These are phyloP conservation scores for Mycalesis mineus DNA, from an alignment of 2,888 invertebrate species.

Conservation along the genomic window DNA sequence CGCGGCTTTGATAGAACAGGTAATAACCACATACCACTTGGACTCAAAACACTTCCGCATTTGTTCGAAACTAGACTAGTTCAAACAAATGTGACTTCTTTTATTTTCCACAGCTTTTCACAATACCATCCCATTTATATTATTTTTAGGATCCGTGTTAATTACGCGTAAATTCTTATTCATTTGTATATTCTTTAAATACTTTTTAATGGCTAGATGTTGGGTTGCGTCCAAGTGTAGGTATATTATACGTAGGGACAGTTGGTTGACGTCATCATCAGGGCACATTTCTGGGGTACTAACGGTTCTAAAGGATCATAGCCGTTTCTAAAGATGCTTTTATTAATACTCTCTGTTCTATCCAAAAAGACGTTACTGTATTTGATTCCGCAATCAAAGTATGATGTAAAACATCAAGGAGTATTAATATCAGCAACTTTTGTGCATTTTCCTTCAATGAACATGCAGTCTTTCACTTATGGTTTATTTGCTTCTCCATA, in stretches of 20 bases:
- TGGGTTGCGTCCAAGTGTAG: constrained; percentile 71
- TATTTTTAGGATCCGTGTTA: not conserved
- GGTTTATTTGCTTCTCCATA: constrained; percentile 56
- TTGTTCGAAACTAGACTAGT: not conserved
- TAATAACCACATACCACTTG: constrained; percentile 68
- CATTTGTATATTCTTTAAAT: constrained; percentile 25
- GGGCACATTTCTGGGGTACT: constrained; percentile 44
- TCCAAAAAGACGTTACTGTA: not conserved
- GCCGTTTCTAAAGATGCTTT: constrained; percentile 37
- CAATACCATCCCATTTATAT: not conserved
- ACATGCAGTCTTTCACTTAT: constrained; percentile 33
- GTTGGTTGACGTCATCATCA: constrained; percentile 46
- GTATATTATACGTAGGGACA: constrained; percentile 58
- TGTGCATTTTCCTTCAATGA: constrained; percentile 5
- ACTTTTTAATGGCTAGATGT: constrained; percentile 40
- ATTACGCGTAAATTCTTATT: not conserved
- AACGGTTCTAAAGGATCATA: constrained; percentile 27
- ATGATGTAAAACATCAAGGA: not conserved
- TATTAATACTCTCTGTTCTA: constrained; percentile 30
- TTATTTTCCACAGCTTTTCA: not conserved
- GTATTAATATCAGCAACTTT: constrained; percentile 7
- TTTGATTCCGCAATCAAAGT: not conserved
- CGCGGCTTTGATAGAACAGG: constrained; percentile 79
- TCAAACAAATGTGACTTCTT: not conserved
- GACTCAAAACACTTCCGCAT: constrained; percentile 54